These are phyloP conservation scores for Meghimatium bilineatum DNA, from an alignment of 2,888 invertebrate genomes.

Conservation along the genomic window DNA sequence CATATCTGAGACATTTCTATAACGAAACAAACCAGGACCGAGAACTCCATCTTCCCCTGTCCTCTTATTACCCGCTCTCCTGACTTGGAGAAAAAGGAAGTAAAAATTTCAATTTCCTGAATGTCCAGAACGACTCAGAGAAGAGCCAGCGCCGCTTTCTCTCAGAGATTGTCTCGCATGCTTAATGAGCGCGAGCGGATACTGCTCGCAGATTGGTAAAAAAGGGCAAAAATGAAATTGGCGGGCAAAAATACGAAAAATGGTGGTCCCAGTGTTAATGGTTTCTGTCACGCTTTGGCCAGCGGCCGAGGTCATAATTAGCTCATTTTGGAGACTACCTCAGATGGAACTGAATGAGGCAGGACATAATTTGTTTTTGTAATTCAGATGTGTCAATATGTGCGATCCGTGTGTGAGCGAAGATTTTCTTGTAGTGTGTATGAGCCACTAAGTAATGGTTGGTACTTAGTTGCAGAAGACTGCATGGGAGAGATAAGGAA, in stretches of 20 bases:
- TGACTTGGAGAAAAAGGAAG: conserved; percentile 27
- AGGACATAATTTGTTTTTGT: no score
- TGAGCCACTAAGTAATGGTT: no score
- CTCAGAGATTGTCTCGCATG: conserved; percentile 45
- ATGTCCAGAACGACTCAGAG: conserved; percentile 42
- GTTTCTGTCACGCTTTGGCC: conserved; percentile 20
- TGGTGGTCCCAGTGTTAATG: conserved; percentile 29
- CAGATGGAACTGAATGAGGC: neutral
- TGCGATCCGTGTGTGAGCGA: no score
- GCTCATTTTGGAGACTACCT: conserved; percentile 6
- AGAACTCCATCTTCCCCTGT: conserved; percentile 3
- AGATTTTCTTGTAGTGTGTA: no score
- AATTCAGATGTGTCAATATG: no score
- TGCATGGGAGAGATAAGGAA: no score
- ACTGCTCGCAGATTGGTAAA: conserved; percentile 38
- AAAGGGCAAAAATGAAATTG: conserved; percentile 42
- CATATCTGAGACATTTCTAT: neutral
- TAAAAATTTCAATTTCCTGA: conserved; percentile 49
- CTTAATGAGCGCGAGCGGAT: conserved; percentile 46
- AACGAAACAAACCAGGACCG: conserved; percentile 24
- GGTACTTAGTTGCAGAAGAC: no score
- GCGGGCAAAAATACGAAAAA: conserved; percentile 34
- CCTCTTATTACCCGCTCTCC: conserved; percentile 37
- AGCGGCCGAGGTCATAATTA: conserved; percentile 32
- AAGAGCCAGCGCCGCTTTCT: conserved; percentile 45